phyloP scores from a whole-genome alignment of 2,888 invertebrate species.

The Calameuta filiformis region DNA sequence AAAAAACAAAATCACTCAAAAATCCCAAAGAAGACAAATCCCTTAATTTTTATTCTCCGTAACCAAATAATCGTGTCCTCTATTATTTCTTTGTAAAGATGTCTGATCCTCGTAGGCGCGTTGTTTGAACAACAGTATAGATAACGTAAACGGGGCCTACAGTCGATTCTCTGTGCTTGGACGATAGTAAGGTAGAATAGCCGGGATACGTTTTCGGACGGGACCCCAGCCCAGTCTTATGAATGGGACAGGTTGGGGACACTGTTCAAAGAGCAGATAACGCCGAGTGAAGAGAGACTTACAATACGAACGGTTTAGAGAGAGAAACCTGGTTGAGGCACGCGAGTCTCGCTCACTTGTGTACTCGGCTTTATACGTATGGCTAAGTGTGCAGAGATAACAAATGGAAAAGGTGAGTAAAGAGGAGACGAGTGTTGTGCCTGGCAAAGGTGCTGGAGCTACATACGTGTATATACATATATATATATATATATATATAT shows the following conservation, averaged over 20 bases:
- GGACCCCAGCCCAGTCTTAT: background rate
- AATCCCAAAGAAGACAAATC: background rate
- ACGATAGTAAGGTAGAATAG: background rate
- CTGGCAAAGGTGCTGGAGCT: conserved; percentile 3
- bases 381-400: background rate
- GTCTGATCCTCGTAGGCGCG: background rate
- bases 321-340: background rate
- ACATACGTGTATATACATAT: no score
- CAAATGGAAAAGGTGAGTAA: conserved; percentile 9
- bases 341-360: background rate
- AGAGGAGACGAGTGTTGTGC: conserved; percentile 25
- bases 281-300: background rate
- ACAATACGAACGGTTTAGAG: background rate
- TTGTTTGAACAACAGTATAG: background rate
- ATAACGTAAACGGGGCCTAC: background rate
- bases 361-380: background rate
- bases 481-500: no score
- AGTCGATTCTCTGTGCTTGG: background rate
- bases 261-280: conserved; percentile 7
- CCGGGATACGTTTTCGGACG: background rate
- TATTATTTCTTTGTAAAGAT: background rate
- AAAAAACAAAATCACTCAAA: background rate
- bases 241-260: conserved; percentile 6
- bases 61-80: background rate
- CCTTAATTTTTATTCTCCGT: background rate